Conservation (phyloP, 2,113 vertebrate genomes). For the Cercocebus atys region DNA sequence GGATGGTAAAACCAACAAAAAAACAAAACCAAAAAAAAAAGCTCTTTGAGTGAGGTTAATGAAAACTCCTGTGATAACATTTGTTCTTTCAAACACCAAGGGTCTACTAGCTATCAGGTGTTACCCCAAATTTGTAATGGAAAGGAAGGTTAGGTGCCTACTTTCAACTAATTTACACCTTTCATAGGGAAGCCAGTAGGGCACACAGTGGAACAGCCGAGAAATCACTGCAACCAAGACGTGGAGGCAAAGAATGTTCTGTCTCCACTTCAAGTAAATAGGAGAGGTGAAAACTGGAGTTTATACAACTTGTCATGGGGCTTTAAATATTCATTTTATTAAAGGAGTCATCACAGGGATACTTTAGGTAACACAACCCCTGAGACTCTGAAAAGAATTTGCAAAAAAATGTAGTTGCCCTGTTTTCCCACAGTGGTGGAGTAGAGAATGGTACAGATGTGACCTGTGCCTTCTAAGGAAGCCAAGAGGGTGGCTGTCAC, state of each 20-base stretch:
- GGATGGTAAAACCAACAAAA: not conserved
- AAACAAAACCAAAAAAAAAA: not conserved
- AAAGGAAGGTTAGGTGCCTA: not conserved
- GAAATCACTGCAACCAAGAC: no score
- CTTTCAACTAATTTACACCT: not conserved
- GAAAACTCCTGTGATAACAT: not conserved
- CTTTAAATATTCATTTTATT: not conserved
- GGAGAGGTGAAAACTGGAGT: not conserved
- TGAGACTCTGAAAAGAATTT: not conserved
- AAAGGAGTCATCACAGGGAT: not conserved
- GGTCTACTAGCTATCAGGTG: rapidly evolving
- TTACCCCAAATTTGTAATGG: no score
- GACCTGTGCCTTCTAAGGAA: not conserved
- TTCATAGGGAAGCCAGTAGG: not conserved
- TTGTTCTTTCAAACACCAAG: not conserved
- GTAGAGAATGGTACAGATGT: not conserved
- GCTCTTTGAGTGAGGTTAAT: not conserved
- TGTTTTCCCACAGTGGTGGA: not conserved
- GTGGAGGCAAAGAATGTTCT: not conserved
- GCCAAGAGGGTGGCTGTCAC: not conserved
- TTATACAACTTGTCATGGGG: not conserved
- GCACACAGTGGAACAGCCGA: not conserved
- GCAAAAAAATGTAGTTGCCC: not conserved
- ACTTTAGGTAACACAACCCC: not conserved
- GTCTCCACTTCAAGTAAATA: no score